A percentile compares a stretch with the other conserved stretches of the same genome.
phyloP scores from a whole-genome alignment of 2,888 invertebrate genomes.

The Therioaphis trifolii region DNA sequence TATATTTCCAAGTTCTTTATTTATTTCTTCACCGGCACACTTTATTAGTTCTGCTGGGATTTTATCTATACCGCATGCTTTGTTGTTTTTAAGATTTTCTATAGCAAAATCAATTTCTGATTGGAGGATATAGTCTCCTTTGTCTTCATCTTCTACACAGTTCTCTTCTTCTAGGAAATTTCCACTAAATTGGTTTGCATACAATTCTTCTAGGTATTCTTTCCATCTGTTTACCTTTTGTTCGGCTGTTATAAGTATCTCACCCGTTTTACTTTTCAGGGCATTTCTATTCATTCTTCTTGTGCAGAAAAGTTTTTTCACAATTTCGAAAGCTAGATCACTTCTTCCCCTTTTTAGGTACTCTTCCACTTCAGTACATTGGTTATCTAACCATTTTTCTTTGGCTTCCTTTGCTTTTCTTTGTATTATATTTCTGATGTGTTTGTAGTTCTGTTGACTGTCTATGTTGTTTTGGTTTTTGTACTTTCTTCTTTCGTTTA shows the following conservation, averaged over 20 bases:
- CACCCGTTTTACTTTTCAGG: conserved; percentile 4
- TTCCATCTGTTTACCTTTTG: conserved; percentile 32
- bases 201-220: conserved; percentile 18
- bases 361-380: conserved; percentile 20
- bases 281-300: conserved; percentile 3
- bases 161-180: conserved; percentile 12
- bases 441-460: no score
- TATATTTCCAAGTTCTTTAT: conserved; percentile 33
- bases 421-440: no score
- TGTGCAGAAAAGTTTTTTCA: conserved; percentile 19
- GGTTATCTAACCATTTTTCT: conserved; percentile 33
- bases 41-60: conserved; percentile 9
- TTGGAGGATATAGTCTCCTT: conserved; percentile 33
- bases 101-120: conserved; percentile 28
- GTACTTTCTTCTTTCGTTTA: no score
- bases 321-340: neutral
- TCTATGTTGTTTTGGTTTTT: no score
- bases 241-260: neutral
- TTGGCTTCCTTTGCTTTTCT: conserved; percentile 31
- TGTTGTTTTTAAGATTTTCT: conserved; percentile 25
- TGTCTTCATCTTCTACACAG: conserved; percentile 2
- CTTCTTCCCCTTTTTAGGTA: conserved; percentile 27
- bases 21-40: conserved; percentile 14
- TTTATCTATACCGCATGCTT: conserved; percentile 22
- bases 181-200: neutral